These are phyloP conservation scores for Hirtodrosophila duncani DNA, from an alignment of 2,888 invertebrate genomes.

Conservation along the genomic window DNA sequence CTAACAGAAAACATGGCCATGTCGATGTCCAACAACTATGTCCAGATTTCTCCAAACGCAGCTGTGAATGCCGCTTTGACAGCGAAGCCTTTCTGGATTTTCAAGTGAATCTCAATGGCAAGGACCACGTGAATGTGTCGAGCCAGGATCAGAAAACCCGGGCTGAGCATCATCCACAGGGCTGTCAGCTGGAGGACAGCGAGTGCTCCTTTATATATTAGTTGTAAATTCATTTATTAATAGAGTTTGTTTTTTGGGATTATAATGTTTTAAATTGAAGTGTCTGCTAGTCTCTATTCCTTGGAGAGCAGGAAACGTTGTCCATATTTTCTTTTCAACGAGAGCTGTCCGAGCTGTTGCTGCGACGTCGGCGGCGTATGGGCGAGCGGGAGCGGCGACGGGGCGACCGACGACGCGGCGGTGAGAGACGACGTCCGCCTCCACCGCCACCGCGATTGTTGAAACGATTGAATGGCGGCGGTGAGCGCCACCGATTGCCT, in stretches of 20 bases:
- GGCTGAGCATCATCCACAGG: too few relatives aligned
- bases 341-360: constrained; percentile 78
- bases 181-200: too few relatives aligned
- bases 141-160: too few relatives aligned
- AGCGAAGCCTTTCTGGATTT: too few relatives aligned
- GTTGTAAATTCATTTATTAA: constrained; percentile 35
- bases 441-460: constrained; percentile 72
- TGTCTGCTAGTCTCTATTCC: constrained; percentile 5
- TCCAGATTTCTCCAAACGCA: too few relatives aligned
- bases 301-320: constrained; percentile 14
- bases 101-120: too few relatives aligned
- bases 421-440: constrained; percentile 64
- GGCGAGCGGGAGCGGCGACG: constrained; percentile 78
- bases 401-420: constrained; percentile 72
- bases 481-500: constrained; percentile 77
- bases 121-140: too few relatives aligned
- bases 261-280: constrained; percentile 30
- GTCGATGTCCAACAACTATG: too few relatives aligned
- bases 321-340: constrained; percentile 48
- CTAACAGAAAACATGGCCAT: too few relatives aligned
- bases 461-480: constrained; percentile 74
- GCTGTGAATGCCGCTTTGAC: too few relatives aligned
- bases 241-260: constrained; percentile 11
- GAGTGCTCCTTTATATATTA: too few relatives aligned
- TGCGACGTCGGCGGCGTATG: constrained; percentile 76